phyloP scores from a whole-genome alignment of 2,888 invertebrate species.

The Caenorhabditis becei region DNA sequence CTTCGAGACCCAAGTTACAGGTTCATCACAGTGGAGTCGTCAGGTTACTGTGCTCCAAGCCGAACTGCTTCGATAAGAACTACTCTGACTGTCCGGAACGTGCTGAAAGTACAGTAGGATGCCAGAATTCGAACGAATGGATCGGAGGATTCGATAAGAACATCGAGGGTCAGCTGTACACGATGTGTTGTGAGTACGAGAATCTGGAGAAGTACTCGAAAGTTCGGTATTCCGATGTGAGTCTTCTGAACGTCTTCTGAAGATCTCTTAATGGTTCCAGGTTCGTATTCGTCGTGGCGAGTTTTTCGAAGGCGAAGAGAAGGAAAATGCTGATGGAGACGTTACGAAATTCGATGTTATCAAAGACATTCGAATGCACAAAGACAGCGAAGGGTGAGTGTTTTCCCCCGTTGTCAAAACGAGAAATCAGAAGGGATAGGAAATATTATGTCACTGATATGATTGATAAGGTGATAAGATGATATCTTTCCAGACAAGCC shows the following conservation, averaged over 20 bases:
- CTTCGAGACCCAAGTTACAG: constrained; percentile 8
- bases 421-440: background rate
- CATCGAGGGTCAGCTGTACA: constrained; percentile 45
- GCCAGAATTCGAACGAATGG: constrained; percentile 41
- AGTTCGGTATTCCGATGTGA: constrained; percentile 49
- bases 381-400: constrained; percentile 41
- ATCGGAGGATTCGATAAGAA: constrained; percentile 55
- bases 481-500: constrained; percentile 39
- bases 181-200: constrained; percentile 61
- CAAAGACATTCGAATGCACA: constrained; percentile 56
- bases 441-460: constrained; percentile 18
- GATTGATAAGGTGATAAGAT: constrained; percentile 21
- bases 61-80: constrained; percentile 62
- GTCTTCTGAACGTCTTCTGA: background rate
- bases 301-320: constrained; percentile 64
- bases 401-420: background rate
- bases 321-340: constrained; percentile 56
- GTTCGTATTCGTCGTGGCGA: constrained; percentile 57
- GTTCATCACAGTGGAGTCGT: constrained; percentile 59
- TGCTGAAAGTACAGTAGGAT: constrained; percentile 29
- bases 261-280: constrained; percentile 11
- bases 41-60: constrained; percentile 58
- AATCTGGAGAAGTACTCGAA: constrained; percentile 49
- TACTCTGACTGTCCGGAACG: constrained; percentile 65
- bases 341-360: constrained; percentile 61